Conservation (phyloP, 1,140 invertebrate genomes). For the Episyrphus balteatus region DNA sequence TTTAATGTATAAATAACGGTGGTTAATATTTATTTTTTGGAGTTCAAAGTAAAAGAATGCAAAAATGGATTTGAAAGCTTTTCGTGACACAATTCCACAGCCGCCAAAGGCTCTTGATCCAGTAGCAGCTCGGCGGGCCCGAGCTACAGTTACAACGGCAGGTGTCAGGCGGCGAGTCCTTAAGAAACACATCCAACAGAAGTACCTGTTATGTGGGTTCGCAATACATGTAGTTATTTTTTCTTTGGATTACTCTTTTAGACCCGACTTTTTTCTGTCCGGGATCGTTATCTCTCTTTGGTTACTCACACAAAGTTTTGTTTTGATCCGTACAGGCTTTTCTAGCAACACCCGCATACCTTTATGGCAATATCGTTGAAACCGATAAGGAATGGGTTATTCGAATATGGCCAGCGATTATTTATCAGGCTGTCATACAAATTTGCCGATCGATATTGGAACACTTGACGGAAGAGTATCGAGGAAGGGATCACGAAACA, state of each 20-base stretch:
- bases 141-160: conserved; percentile 23
- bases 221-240: conserved; percentile 29
- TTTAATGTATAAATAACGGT: no score
- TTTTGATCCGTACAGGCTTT: conserved; percentile 18
- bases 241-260: no score
- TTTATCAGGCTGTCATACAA: conserved; percentile 32
- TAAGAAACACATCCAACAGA: conserved; percentile 35
- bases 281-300: no score
- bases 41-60: no score
- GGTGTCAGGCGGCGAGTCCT: conserved; percentile 29
- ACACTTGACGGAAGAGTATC: conserved; percentile 29
- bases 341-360: conserved; percentile 29
- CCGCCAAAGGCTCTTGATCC: not conserved
- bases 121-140: not conserved
- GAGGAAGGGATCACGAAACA: conserved; percentile 26
- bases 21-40: no score
- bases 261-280: no score
- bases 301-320: no score
- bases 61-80: no score
- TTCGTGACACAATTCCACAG: no score
- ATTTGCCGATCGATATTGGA: conserved; percentile 31
- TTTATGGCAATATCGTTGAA: conserved; percentile 33
- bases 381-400: conserved; percentile 33
- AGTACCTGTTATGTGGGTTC: conserved; percentile 36
- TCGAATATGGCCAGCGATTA: conserved; percentile 32